A percentile compares a stretch with the other conserved stretches of the same genome.
These are phyloP conservation scores for Spongilla lacustris DNA, from an alignment of 37 sponge, comb jelly and placozoan species.

Conservation along the genomic window DNA sequence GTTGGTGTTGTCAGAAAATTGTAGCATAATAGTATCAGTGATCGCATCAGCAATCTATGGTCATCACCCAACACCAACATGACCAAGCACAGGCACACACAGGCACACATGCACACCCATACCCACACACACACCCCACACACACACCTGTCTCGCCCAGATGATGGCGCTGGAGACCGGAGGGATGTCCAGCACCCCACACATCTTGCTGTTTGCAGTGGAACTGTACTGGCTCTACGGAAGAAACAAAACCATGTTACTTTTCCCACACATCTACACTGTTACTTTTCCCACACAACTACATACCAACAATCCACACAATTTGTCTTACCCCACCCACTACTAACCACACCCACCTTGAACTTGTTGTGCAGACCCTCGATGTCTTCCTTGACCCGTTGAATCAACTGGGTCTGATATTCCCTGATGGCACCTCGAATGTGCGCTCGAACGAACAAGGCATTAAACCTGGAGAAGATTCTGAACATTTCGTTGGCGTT, in stretches of 20 bases:
- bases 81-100: not conserved
- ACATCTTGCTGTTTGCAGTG: conserved; percentile 78
- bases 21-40: too few relatives aligned
- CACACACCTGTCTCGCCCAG: conserved; percentile 95
- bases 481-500: conserved; percentile 99
- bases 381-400: conserved; percentile 98
- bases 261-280: not conserved
- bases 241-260: not conserved
- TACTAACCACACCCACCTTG: conserved; percentile 64
- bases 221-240: conserved; percentile 87
- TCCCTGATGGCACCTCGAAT: conserved; percentile 98
- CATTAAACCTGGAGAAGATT: conserved; percentile 98
- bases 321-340: not conserved
- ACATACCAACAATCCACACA: too few relatives aligned
- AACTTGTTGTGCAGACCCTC: conserved; percentile 96
- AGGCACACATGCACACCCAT: not conserved
- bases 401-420: conserved; percentile 98
- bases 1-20: too few relatives aligned
- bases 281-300: not conserved
- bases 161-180: conserved; percentile 98
- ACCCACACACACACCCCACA: not conserved
- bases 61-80: not conserved
- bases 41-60: too few relatives aligned
- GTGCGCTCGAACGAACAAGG: conserved; percentile 95
- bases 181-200: conserved; percentile 85